Base-by-base conservation (phyloP, 2,797 vertebrate genomes). In the Etheostoma nigrum region DNA sequence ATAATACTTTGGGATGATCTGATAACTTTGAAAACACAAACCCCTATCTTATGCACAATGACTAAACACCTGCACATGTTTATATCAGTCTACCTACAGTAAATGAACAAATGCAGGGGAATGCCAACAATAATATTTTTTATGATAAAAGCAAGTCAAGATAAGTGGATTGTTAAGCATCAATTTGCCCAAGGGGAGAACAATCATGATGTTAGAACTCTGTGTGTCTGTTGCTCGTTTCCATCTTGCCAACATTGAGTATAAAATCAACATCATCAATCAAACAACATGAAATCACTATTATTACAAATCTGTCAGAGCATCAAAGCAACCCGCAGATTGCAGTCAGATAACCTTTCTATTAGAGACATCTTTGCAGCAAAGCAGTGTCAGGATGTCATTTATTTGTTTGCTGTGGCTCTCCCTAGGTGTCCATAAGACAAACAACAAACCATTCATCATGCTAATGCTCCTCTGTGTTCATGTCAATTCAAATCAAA, bases 401-500 rank as follows among this genome's bases (percentile, higher is more conserved):
- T 61, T 52, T 52, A 6, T 36, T 65, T 48, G 62, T 71, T 30
- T 60, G 42, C 58, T 64, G 47, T 60, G 14, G 3, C 42, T 72
- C 36, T 27, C 36, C 18, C 5, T 21, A 64, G 66, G 63, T 72
- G n/a, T 65, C 64, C 40, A 49, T 42, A 5, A 47, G 30, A 36
- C 0, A 63, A 67, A 65, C 19, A 76, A 58, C 55, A 33, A 53
- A 59, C 18, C 47, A 36, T 76, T 47, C 25, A 71, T 58, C 64
- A 30, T 53, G 13, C 11, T 58, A 36, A 45, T 67, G 16, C 63
- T 81, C 42, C 40, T 78, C 59, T 64, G 42, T 19, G 27, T 15
- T 4, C 52, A n/a, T 63, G 67, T 89, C 69, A 48, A 63, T 71
- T 85, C 47, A 75, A 82, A 69, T 72, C 42, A 73, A 66, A 76